Evolutionary conservation across 2,888 invertebrate genomes (phyloP), one percentile per base, ranked within the genome.

Genomic region (Drosophila seclusa): DNA sequence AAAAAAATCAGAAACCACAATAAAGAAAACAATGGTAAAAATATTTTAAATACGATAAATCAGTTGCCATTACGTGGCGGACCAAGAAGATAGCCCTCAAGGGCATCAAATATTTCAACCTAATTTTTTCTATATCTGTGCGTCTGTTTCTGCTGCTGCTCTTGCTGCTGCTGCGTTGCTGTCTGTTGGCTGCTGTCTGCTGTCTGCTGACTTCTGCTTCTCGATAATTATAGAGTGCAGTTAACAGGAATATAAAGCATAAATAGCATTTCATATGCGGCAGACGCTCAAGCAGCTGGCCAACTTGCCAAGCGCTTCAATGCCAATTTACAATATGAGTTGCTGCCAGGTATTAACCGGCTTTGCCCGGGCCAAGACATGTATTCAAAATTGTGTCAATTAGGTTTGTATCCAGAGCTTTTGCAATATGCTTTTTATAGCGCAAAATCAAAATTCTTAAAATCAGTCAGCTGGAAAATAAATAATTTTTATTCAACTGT

Each of bases 241-340:
- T 80, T 80, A 80, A 78, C 75, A 81, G 80, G 72, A 68, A 63
- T 78, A 80, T 80, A 80, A 81, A 80, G 80, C 80, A 80, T 80
- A 78, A 80, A 57, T 80, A 81, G 75, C 80, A 80, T 80, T 75
- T 76, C 72, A 72, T 77, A 80, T 74, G 69, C 68, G 64, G 55
- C 74, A 68, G 73, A 64, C 67, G 75, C 29, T 73, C 62, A 40
- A 73, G 74, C 78, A 78, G 78, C 78, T 78, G 76, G 70, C 34
- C 54, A 54, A 49, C 70, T 53, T 61, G 60, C 36, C 54, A 36
- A 50, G 42, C 55, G 55, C 59, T 36, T 24, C 49, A 49, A 45
- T 80, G 80, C 68, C 80, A 80, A 80, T 75, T 78, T 42, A 11
- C 57, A 21, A 57, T 55, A 29, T 55, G 38, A 27, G 38, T 11